phyloP scores from a whole-genome alignment of 2,113 vertebrate genomes.

The Melospiza georgiana region DNA sequence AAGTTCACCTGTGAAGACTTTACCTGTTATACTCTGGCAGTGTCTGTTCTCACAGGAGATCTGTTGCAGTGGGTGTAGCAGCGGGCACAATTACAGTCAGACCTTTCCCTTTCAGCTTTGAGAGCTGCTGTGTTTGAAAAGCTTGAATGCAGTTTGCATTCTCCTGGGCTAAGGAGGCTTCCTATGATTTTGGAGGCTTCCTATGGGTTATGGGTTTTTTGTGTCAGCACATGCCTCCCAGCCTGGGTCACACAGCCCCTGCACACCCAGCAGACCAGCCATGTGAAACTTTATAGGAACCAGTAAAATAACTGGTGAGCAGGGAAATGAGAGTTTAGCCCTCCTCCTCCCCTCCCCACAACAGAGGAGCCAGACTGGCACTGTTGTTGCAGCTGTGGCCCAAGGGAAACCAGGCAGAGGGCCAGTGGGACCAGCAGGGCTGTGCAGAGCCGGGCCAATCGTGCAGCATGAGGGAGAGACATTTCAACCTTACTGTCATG shows the following conservation, averaged over 20 bases:
- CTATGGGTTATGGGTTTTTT: neutral
- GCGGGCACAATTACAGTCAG: neutral
- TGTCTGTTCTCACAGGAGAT: neutral
- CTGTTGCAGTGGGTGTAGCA: neutral
- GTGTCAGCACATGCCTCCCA: neutral
- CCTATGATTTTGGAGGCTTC: neutral
- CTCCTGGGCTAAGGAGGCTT: neutral
- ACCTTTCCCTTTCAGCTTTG: neutral
- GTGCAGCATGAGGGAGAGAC: neutral
- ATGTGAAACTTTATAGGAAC: neutral
- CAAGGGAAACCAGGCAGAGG: neutral
- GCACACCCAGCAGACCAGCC: accelerated
- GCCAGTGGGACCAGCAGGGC: neutral
- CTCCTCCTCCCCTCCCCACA: neutral
- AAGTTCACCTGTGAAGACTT: neutral
- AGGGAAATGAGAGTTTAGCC: neutral
- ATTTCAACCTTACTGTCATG: neutral
- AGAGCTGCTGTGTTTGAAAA: neutral
- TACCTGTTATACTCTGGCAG: neutral
- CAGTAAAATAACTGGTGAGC: neutral
- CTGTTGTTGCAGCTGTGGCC: neutral
- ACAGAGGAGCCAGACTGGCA: neutral
- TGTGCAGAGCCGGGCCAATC: neutral
- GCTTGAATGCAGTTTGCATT: neutral
- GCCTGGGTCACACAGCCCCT: neutral